phyloP scores from a whole-genome alignment of 2,797 vertebrate genomes.

The Ctenopoma kingsleyae region DNA sequence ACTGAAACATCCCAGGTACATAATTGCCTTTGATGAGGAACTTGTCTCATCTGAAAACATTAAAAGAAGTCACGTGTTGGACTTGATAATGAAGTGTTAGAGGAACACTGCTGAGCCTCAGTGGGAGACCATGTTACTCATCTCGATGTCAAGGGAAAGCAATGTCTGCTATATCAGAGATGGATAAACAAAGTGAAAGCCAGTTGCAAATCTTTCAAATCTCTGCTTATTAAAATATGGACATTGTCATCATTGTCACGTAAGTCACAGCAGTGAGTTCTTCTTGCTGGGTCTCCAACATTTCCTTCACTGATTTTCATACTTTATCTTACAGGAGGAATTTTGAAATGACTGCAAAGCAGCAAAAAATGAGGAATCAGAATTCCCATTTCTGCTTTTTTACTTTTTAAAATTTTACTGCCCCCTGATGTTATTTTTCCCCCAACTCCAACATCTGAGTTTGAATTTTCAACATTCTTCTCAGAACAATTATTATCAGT shows the following conservation, averaged over 20 bases:
- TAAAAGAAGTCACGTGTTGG: constrained; percentile 59
- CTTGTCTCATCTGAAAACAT: constrained; percentile 35
- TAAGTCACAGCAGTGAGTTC: not conserved
- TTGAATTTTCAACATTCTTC: not conserved
- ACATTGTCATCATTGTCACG: constrained; percentile 3
- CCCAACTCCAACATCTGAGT: not conserved
- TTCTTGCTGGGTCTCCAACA: not conserved
- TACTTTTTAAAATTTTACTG: not conserved
- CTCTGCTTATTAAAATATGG: constrained; percentile 6
- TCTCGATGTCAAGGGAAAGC: constrained; percentile 41
- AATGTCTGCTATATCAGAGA: constrained; percentile 6
- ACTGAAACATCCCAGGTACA: constrained; percentile 34
- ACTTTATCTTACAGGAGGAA: not conserved
- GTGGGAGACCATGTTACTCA: constrained; percentile 50
- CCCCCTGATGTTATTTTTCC: not conserved
- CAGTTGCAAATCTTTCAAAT: constrained; percentile 20
- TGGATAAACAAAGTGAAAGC: constrained; percentile 18
- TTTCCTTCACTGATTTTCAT: not conserved
- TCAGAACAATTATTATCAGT: constrained; percentile 3
- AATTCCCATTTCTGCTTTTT: not conserved
- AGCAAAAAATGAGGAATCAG: not conserved
- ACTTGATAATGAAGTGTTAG: constrained; percentile 65
- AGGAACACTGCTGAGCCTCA: constrained; percentile 48
- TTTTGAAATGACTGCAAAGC: not conserved
- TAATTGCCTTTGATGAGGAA: constrained; percentile 62